Percentiles rank a stretch among this genome's conserved stretches.
These are phyloP conservation scores for Diglossa cyanea DNA, from an alignment of 2,797 vertebrate genomes.

Conservation along the genomic window DNA sequence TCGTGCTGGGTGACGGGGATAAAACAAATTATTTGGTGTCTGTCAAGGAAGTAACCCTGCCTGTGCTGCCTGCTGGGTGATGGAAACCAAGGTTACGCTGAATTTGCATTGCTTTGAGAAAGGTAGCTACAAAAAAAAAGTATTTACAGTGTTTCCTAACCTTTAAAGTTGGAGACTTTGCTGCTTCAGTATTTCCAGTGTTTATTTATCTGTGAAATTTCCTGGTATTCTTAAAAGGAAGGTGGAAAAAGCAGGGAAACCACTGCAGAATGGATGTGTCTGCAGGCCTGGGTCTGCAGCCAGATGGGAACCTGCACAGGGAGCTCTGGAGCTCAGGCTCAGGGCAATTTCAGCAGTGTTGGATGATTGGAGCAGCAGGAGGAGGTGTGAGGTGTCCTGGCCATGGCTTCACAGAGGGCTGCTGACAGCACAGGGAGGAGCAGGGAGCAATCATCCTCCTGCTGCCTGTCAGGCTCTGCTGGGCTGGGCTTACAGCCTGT, in stretches of 20 bases:
- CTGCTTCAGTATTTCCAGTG: background rate
- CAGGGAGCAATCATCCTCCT: background rate
- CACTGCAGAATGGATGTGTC: background rate
- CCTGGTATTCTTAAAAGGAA: background rate
- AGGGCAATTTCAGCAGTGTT: constrained; percentile 22
- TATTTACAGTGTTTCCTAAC: background rate
- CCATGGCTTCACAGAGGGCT: accelerated
- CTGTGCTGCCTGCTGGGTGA: background rate
- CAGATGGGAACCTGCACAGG: background rate
- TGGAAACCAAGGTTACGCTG: background rate
- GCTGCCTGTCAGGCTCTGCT: background rate
- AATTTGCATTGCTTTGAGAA: background rate
- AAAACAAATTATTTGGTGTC: background rate
- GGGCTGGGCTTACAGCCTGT: background rate
- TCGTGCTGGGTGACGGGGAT: background rate
- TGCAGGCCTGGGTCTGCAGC: background rate
- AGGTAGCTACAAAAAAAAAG: background rate
- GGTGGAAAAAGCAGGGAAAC: background rate
- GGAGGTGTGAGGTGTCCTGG: background rate
- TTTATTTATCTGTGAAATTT: background rate
- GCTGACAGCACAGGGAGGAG: constrained; percentile 1
- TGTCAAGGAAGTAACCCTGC: background rate
- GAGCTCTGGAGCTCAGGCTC: background rate
- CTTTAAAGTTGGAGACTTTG: background rate
- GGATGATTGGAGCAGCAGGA: constrained; percentile 7